Evolutionary conservation across 92 coral and sea anemone species (phyloP).

Genomic region (Isaurus tuberculatus): DNA sequence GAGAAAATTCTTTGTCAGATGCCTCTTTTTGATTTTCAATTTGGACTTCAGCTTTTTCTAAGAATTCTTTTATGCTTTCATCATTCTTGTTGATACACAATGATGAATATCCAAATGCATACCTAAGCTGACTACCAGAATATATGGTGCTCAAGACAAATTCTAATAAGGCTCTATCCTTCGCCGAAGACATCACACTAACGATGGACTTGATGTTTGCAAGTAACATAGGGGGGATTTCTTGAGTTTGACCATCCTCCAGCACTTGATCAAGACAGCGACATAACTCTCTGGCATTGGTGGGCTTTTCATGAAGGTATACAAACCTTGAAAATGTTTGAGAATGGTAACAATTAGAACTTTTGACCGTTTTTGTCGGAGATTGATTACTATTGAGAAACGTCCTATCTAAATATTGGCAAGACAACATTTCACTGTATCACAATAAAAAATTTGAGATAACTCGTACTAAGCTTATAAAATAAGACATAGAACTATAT

Average conservation of each 20-base stretch:
- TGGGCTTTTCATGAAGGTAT: slow-evolving; percentile 2
- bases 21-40: slow-evolving; percentile 37
- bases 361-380: slow-evolving; percentile 1
- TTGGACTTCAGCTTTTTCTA: slow-evolving; percentile 24
- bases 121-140: slow-evolving; percentile 37
- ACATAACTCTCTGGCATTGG: neutral
- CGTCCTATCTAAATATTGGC: slow-evolving; percentile 1
- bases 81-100: slow-evolving; percentile 46
- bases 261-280: slow-evolving; percentile 6
- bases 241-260: slow-evolving; percentile 1
- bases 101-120: slow-evolving; percentile 55
- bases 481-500: slow-evolving; percentile 1
- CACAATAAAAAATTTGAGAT: neutral
- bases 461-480: neutral
- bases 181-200: neutral
- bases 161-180: slow-evolving; percentile 1
- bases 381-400: neutral
- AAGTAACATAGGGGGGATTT: neutral
- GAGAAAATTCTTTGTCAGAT: slow-evolving; percentile 48
- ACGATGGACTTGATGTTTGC: slow-evolving; percentile 6
- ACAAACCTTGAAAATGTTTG: slow-evolving; percentile 2
- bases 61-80: slow-evolving; percentile 26
- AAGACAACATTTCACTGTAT: neutral
- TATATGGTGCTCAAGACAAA: slow-evolving; percentile 1
- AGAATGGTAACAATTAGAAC: slow-evolving; percentile 3